Evolutionary conservation across 2,888 invertebrate genomes (phyloP), one percentile per base, ranked within the genome.

Genomic region (Mongoloraphidia duomilia): DNA sequence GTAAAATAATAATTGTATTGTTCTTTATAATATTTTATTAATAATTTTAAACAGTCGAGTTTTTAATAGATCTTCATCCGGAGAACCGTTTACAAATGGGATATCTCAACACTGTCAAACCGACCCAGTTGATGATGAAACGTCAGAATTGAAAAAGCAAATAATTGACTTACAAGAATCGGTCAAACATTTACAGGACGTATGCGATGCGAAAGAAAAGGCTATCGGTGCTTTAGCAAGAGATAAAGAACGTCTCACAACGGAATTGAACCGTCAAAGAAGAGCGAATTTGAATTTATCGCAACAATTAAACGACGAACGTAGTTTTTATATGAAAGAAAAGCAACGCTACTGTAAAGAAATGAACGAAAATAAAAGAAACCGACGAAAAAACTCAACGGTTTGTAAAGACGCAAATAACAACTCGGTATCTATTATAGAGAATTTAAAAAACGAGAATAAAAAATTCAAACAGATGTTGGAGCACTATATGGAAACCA

Each of bases 301-400:
- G 54, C 71, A 74, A 61, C 75, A 76, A 60, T 60, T 76, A 53
- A 67, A 71, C 52, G 72, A 75, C 54, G 76, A 76, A 62, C 66
- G 74, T 58, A 67, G 66, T 50, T 73, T 70, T 57, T 73, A 75
- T 59, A 70, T 67, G 53, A 70, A 71, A 57, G 74, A 76, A 59
- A 76, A 76, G 56, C 70, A 75, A 54, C 64, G 67, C 50, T 72
- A 73, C 50, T 66, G 71, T 50, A 65, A 70, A 44, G 74, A 76
- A 61, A 68, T 68, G 65, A 69, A 65, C 54, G 65, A 62, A 49
- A 63, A 57, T 48, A 65, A 66, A 50, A 62, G 63, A 54, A 53
- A 64, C 37, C 64, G 61, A 51, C 56, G 56, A 48, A 60, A 59
- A 13, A 50, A 59, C 50, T 61, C 60, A 47, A 58, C 47, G 51